Evolutionary conservation across 2,797 vertebrate species (phyloP).

Genomic region (Petrocephalus schoutedeni): DNA sequence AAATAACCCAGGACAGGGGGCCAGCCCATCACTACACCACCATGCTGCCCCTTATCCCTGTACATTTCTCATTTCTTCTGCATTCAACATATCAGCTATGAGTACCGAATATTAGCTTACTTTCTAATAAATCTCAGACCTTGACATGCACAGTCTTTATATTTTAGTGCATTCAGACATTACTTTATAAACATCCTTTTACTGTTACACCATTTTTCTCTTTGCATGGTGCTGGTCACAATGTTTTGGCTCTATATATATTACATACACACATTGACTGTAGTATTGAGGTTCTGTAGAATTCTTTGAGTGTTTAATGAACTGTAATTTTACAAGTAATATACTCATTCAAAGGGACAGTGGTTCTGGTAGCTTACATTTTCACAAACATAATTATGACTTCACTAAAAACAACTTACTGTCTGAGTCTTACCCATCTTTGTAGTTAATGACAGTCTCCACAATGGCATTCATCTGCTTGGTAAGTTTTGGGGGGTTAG

Average conservation of each 20-base stretch:
- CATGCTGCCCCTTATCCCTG: no score
- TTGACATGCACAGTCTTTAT: neutral
- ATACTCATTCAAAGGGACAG: neutral
- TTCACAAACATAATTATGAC: neutral
- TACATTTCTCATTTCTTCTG: no score
- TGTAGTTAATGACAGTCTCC: constrained; percentile 97
- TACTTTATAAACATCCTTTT: neutral
- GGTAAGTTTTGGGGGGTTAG: constrained; percentile 91
- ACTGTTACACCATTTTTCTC: no score
- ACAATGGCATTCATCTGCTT: constrained; percentile 93
- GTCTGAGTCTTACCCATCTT: constrained; percentile 75
- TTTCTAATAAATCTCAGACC: no score
- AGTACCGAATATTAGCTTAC: no score
- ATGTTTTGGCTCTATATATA: neutral
- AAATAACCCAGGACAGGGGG: no score
- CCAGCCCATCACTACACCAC: no score
- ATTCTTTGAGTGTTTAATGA: neutral
- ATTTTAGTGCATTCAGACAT: neutral
- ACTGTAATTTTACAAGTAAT: neutral
- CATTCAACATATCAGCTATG: no score
- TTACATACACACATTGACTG: neutral
- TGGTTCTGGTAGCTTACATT: neutral
- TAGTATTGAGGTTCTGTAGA: neutral
- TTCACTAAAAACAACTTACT: neutral
- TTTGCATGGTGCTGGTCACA: neutral